Percentiles rank a stretch among this genome's conserved stretches.
Evolutionary conservation across 2,113 vertebrate species (phyloP).

Genomic region (Pionites leucogaster): DNA sequence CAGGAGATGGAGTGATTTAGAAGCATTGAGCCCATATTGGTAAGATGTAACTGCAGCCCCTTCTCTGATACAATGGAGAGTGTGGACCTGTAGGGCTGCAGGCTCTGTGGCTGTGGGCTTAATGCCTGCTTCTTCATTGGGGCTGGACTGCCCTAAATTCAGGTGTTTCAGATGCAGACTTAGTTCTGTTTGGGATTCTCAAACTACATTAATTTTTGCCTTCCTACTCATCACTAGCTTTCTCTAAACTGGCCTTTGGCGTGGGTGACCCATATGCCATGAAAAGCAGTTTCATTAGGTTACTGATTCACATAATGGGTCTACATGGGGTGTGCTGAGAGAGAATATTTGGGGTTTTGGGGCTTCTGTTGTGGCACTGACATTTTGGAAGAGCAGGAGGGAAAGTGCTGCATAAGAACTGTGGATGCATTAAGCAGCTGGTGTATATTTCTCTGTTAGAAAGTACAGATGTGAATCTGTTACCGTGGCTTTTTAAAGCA

Average conservation of each 20-base stretch:
- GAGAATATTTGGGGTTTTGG: background rate
- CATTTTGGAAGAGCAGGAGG: rapidly evolving
- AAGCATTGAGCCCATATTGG: background rate
- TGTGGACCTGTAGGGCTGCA: background rate
- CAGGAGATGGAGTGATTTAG: background rate
- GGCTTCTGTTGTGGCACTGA: background rate
- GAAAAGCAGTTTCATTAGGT: background rate
- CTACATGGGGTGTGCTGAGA: background rate
- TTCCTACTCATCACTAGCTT: background rate
- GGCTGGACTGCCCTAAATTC: background rate
- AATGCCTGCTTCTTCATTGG: background rate
- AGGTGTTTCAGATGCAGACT: background rate
- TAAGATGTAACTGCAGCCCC: background rate
- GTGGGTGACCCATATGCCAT: background rate
- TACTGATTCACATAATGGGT: background rate
- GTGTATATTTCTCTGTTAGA: background rate
- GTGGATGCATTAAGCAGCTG: background rate
- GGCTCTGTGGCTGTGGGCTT: background rate
- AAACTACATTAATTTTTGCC: background rate
- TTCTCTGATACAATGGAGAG: background rate
- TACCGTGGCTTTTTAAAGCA: background rate
- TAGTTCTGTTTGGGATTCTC: background rate
- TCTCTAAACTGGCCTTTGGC: background rate
- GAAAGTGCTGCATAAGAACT: background rate
- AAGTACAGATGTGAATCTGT: background rate